Conservation (phyloP, 2,888 invertebrate species). For the Spilosoma lubricipeda region DNA sequence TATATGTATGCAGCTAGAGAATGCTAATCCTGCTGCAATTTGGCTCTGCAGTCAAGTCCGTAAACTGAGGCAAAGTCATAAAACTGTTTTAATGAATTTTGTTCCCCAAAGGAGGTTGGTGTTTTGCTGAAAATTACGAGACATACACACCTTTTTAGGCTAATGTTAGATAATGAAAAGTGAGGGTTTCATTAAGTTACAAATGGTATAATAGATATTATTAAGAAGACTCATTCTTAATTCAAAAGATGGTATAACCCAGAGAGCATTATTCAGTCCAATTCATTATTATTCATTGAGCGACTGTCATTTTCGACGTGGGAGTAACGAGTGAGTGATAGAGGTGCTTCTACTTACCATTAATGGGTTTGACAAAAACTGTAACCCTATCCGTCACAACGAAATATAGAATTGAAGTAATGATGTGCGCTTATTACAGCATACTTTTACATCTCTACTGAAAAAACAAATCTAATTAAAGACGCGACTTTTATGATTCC, state of each 20-base stretch:
- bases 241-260: background rate
- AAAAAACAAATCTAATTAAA: background rate
- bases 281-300: background rate
- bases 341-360: background rate
- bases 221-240: background rate
- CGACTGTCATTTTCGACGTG: background rate
- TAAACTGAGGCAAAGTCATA: conserved; percentile 1
- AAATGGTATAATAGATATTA: background rate
- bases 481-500: background rate
- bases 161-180: background rate
- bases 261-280: background rate
- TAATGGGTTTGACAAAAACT: too few species aligned
- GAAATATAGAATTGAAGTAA: too few species aligned
- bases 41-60: background rate
- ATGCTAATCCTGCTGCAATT: conserved; percentile 6
- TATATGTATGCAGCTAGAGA: background rate
- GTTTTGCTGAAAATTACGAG: background rate
- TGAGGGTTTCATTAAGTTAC: background rate
- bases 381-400: too few species aligned
- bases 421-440: too few species aligned
- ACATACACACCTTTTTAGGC: background rate
- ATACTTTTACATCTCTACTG: too few species aligned
- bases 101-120: background rate
- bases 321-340: background rate
- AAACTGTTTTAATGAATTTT: conserved; percentile 5